Evolutionary conservation across 64 coral and sea anemone species (phyloP).

Genomic region (Dendronephthya gigantea): DNA sequence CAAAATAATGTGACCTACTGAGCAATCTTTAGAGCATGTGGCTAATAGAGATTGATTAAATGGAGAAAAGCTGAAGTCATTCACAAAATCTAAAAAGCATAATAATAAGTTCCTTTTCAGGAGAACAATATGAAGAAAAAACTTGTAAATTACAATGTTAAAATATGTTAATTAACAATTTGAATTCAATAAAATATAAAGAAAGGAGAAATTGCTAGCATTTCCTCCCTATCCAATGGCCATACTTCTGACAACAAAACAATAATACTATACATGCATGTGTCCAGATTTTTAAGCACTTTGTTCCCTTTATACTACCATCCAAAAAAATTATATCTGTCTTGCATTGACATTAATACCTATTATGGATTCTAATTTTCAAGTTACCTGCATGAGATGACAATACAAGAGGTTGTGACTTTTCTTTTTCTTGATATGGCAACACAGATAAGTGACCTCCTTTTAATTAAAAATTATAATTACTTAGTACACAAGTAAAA

Average conservation of each 20-base stretch:
- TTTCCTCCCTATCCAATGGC: too few species aligned
- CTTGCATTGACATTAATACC: neutral
- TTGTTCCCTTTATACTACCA: too few species aligned
- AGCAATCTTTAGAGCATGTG: constrained; percentile 81
- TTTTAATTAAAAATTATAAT: neutral
- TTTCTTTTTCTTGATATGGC: constrained; percentile 51
- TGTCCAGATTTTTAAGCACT: neutral
- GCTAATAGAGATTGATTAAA: constrained; percentile 58
- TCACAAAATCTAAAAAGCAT: constrained; percentile 74
- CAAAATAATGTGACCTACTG: constrained; percentile 37
- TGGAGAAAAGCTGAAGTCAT: constrained; percentile 86
- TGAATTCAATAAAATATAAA: too few species aligned
- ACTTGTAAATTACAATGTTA: too few species aligned
- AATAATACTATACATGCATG: too few species aligned
- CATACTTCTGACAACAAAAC: too few species aligned
- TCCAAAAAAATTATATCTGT: too few species aligned
- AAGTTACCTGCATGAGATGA: constrained; percentile 63
- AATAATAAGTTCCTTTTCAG: neutral
- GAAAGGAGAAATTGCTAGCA: neutral
- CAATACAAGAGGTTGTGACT: constrained; percentile 26
- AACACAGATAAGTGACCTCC: constrained; percentile 71
- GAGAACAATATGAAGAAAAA: neutral
- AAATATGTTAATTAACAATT: too few species aligned
- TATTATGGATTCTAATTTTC: neutral
- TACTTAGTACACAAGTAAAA: neutral